These are phyloP conservation scores for Camptogramma bilineatum DNA, from an alignment of 2,888 invertebrate species.

Conservation along the genomic window DNA sequence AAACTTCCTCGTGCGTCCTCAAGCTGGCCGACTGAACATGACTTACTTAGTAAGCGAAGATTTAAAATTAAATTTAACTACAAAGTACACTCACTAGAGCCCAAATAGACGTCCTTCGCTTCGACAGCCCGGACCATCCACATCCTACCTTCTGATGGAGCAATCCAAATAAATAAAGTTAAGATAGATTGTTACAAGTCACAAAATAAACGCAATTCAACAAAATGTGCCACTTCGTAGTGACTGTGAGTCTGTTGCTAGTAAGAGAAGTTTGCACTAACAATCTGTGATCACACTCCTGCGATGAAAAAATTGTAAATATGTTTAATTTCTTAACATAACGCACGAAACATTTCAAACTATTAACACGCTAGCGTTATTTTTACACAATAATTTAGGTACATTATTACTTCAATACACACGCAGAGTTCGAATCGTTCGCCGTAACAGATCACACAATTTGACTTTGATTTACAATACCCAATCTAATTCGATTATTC, in stretches of 20 bases:
- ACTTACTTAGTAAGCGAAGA: conserved; percentile 81
- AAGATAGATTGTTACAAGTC: conserved; percentile 57
- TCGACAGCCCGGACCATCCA: conserved; percentile 42
- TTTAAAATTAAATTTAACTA: conserved; percentile 77
- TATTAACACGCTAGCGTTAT: conserved; percentile 37
- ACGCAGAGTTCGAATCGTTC: conserved; percentile 53
- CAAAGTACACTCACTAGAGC: conserved; percentile 53
- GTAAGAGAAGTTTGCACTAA: conserved; percentile 31
- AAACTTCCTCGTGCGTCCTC: conserved; percentile 71
- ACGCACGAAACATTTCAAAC: conserved; percentile 32
- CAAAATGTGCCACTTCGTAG: conserved; percentile 37
- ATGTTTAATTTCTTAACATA: conserved; percentile 31
- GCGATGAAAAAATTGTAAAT: conserved; percentile 35
- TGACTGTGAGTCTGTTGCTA: conserved; percentile 25
- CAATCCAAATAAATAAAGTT: conserved; percentile 67
- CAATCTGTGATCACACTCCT: conserved; percentile 42
- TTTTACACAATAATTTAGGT: conserved; percentile 44
- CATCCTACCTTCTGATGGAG: conserved; percentile 62
- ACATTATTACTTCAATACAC: conserved; percentile 49
- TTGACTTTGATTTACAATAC: conserved; percentile 71
- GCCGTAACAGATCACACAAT: conserved; percentile 71
- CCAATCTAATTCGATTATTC: conserved; percentile 84
- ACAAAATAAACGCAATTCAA: conserved; percentile 51
- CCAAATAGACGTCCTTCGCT: conserved; percentile 41
- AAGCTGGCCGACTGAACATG: conserved; percentile 75